Percentiles rank a stretch among this genome's conserved stretches.
These are phyloP conservation scores for Alentia gelatinosa DNA, from an alignment of 2,888 invertebrate genomes.

Conservation along the genomic window DNA sequence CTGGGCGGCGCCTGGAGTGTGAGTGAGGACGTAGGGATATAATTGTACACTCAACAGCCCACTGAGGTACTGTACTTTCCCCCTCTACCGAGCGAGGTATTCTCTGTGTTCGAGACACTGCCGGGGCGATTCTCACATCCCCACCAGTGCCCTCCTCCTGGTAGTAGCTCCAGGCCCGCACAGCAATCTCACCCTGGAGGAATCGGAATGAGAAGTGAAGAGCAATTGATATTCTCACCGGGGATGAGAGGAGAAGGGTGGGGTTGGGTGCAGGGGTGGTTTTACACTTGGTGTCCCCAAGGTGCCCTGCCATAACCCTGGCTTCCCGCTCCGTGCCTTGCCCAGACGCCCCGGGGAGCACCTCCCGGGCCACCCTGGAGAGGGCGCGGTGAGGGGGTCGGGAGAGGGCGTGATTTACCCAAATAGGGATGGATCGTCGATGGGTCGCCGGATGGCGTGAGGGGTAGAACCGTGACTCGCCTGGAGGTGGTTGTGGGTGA, in stretches of 20 bases:
- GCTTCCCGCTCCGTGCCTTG: not conserved
- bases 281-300: not conserved
- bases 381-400: not conserved
- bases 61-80: too few relatives aligned
- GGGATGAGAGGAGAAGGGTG: not conserved
- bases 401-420: not conserved
- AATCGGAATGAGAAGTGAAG: not conserved
- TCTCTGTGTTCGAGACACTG: too few relatives aligned
- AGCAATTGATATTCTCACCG: not conserved
- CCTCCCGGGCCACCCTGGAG: not conserved
- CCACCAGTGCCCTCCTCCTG: not conserved
- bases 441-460: not conserved
- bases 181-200: not conserved
- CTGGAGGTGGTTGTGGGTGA: not conserved
- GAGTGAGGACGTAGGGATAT: too few relatives aligned
- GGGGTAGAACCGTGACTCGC: not conserved
- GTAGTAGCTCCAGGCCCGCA: not conserved
- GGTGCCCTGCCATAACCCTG: not conserved
- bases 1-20: too few relatives aligned
- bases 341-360: not conserved
- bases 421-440: conserved; percentile 18
- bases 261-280: not conserved
- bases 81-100: too few relatives aligned
- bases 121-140: too few relatives aligned
- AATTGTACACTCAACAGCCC: too few relatives aligned